These are phyloP conservation scores for Sebastes reedi DNA, from an alignment of 2,797 vertebrate genomes.

Conservation along the genomic window DNA sequence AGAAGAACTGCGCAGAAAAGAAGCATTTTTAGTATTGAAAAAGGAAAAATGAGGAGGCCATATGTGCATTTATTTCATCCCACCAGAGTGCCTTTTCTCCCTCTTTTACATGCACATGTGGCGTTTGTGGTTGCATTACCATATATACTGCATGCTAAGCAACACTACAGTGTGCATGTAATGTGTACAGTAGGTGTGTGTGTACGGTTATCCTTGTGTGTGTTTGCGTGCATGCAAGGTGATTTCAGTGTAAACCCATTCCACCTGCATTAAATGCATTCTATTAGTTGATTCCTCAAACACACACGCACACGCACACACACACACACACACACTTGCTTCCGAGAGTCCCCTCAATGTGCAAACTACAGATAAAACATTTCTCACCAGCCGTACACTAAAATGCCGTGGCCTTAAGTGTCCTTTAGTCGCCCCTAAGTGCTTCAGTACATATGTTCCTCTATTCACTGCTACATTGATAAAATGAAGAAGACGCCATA, in stretches of 20 bases:
- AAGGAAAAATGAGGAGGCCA: constrained; percentile 51
- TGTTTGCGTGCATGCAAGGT: not conserved
- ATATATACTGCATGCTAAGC: not conserved
- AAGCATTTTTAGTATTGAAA: constrained; percentile 47
- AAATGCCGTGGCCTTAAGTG: constrained; percentile 24
- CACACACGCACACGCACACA: not conserved
- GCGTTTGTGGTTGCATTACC: constrained; percentile 1
- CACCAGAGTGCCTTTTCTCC: constrained; percentile 2
- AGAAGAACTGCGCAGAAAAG: constrained; percentile 43
- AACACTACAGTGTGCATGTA: not conserved
- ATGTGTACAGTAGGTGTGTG: not conserved
- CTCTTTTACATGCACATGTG: constrained; percentile 18
- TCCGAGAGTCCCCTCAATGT: constrained; percentile 42
- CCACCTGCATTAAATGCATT: constrained; percentile 31
- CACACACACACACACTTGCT: not conserved
- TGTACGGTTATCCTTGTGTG: not conserved
- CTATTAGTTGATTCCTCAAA: constrained; percentile 20
- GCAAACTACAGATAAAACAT: constrained; percentile 61
- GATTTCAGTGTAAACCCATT: constrained; percentile 24
- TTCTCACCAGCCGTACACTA: constrained; percentile 24
- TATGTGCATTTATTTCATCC: constrained; percentile 63
- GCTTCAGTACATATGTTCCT: constrained; percentile 31
- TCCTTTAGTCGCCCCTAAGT: constrained; percentile 25
- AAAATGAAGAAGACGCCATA: constrained; percentile 16
- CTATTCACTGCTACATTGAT: constrained; percentile 27